Conservation (phyloP, 2,113 vertebrate species). For the Clinocottus analis region DNA sequence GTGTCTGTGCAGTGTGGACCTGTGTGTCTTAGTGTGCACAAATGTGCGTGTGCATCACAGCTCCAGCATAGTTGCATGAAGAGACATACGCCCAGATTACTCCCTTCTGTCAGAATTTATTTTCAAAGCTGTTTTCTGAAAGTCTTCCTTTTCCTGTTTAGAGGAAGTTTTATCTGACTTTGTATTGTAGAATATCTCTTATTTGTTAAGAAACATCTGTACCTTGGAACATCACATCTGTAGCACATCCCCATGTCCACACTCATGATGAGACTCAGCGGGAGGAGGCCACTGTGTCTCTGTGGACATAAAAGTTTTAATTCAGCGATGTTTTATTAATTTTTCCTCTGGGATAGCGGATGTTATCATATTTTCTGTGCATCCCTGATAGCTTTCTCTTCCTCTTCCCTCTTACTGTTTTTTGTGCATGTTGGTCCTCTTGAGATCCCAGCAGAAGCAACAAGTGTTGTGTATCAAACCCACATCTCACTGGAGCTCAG, state of each 20-base stretch:
- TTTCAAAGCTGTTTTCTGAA: constrained; percentile 76
- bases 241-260: constrained; percentile 12
- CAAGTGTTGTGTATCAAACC: constrained; percentile 29
- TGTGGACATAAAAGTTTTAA: constrained; percentile 24
- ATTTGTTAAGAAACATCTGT: not conserved
- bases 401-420: constrained; percentile 18
- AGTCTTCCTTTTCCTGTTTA: constrained; percentile 79
- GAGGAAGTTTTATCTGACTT: constrained; percentile 57
- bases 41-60: constrained; percentile 17
- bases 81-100: not conserved
- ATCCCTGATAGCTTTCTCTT: constrained; percentile 21
- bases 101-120: constrained; percentile 69
- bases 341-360: constrained; percentile 17
- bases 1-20: constrained; percentile 21
- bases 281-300: constrained; percentile 30
- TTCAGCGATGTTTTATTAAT: not conserved
- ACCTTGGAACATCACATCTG: not conserved
- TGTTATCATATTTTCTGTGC: constrained; percentile 2
- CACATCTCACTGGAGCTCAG: constrained; percentile 40
- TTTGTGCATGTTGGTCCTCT: constrained; percentile 32
- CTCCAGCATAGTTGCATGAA: constrained; percentile 3
- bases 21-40: constrained; percentile 22
- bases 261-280: not conserved
- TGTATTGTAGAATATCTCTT: not conserved
- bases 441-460: constrained; percentile 37